phyloP scores from a whole-genome alignment of 2,888 invertebrate genomes.

The Acronicta psi region DNA sequence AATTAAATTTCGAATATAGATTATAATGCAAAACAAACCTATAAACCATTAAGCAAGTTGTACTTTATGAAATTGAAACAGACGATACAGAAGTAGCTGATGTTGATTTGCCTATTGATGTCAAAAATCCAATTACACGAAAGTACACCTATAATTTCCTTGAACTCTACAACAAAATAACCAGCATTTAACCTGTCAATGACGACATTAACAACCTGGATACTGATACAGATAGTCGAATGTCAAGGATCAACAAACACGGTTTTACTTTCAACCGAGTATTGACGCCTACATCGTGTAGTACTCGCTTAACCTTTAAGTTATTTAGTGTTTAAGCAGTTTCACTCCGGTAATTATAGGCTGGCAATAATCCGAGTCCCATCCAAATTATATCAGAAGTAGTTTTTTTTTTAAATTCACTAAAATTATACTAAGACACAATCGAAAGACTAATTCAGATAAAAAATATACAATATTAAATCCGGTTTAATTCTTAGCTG shows the following conservation, averaged over 20 bases:
- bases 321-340: conserved; percentile 48
- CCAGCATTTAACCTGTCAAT: conserved; percentile 36
- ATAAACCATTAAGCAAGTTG: too few relatives aligned
- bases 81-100: too few relatives aligned
- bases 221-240: conserved; percentile 51
- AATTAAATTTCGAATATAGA: too few relatives aligned
- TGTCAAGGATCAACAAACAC: conserved; percentile 54
- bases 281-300: conserved; percentile 38
- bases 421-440: too few relatives aligned
- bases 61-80: too few relatives aligned
- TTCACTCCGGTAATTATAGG: conserved; percentile 20
- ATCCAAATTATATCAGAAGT: too few relatives aligned
- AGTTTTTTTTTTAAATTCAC: too few relatives aligned
- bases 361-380: neutral
- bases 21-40: too few relatives aligned
- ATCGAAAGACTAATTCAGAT: too few relatives aligned
- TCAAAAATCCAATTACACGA: neutral
- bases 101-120: neutral
- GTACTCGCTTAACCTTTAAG: conserved; percentile 54
- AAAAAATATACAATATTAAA: too few relatives aligned
- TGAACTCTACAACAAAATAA: conserved; percentile 21
- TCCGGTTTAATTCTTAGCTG: too few relatives aligned
- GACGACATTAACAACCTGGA: conserved; percentile 19
- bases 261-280: conserved; percentile 52
- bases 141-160: neutral